A percentile compares a stretch with the other conserved stretches of the same genome.
These are phyloP conservation scores for Corapipo altera DNA, from an alignment of 2,113 vertebrate species.

Conservation along the genomic window DNA sequence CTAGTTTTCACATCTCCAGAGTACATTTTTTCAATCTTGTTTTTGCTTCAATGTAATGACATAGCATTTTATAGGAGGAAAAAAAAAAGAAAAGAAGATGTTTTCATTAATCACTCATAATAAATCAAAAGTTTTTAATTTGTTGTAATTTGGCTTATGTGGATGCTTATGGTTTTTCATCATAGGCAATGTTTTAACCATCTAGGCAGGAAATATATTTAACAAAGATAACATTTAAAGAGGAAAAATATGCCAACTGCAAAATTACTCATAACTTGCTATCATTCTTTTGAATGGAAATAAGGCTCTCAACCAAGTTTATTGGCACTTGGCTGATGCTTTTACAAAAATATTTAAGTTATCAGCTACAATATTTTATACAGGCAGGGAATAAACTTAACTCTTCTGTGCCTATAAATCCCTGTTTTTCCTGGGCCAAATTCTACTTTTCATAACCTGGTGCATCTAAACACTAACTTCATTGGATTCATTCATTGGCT, in stretches of 20 bases:
- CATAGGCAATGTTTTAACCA: background rate
- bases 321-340: background rate
- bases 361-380: background rate
- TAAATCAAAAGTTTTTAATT: background rate
- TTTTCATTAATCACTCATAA: background rate
- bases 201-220: background rate
- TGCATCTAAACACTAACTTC: background rate
- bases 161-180: background rate
- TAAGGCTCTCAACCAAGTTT: background rate
- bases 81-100: background rate
- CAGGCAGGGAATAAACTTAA: background rate
- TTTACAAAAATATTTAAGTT: background rate
- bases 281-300: background rate
- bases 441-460: background rate
- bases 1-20: background rate
- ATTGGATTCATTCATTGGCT: background rate
- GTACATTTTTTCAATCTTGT: background rate
- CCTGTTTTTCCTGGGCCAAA: background rate
- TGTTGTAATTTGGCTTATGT: background rate
- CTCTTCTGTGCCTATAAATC: background rate
- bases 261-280: background rate
- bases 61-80: background rate
- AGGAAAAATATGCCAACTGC: background rate
- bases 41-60: background rate
- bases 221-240: background rate